Evolutionary conservation across 2,113 vertebrate species (phyloP).

Genomic region (Vimba vimba): DNA sequence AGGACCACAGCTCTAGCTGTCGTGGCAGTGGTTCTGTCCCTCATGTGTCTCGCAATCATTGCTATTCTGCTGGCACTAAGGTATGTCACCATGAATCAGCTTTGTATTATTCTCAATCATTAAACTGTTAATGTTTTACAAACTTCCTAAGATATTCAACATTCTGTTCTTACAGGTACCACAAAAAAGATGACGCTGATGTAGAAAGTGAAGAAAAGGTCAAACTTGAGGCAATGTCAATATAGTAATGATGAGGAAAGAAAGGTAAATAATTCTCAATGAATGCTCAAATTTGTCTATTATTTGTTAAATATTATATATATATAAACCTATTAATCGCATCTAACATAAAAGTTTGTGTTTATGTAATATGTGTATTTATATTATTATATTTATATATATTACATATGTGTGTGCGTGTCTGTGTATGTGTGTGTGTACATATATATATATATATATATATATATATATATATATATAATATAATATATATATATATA

Average conservation of each 20-base stretch:
- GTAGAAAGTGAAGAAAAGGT: constrained; percentile 87
- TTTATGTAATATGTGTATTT: no score
- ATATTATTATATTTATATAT: no score
- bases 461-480: no score
- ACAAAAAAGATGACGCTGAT: constrained; percentile 81
- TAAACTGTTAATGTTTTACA: background rate
- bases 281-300: background rate
- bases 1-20: constrained; percentile 81
- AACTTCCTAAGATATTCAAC: background rate
- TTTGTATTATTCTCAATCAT: background rate
- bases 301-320: background rate
- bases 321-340: background rate
- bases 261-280: constrained; percentile 37
- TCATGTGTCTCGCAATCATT: constrained; percentile 81
- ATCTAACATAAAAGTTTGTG: no score
- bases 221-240: constrained; percentile 79
- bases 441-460: no score
- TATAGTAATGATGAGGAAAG: constrained; percentile 63
- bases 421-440: no score
- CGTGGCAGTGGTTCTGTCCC: constrained; percentile 80
- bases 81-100: constrained; percentile 65
- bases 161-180: constrained; percentile 72
- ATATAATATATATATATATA: no score
- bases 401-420: no score
- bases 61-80: constrained; percentile 81